Evolutionary conservation across 2,797 vertebrate genomes (phyloP).

Genomic region (Momotus momota): DNA sequence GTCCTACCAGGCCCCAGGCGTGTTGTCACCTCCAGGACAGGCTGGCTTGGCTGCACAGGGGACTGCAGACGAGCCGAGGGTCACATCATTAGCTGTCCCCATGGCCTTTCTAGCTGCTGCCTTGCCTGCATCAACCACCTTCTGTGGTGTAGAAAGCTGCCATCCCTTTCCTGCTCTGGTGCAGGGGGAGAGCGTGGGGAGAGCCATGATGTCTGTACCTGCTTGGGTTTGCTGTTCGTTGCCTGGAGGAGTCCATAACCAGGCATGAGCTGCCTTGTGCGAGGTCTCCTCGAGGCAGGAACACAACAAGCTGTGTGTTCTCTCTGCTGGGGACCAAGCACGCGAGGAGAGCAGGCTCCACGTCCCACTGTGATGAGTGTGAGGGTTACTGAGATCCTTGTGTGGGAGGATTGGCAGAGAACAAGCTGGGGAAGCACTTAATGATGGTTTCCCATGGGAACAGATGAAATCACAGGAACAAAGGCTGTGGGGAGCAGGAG

Average conservation of each 20-base stretch:
- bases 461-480: background rate
- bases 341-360: background rate
- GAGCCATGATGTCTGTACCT: background rate
- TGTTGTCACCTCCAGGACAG: background rate
- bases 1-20: fast-evolving
- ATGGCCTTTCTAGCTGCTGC: background rate
- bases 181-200: fast-evolving
- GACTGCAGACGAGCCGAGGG: fast-evolving
- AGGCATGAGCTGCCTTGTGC: fast-evolving
- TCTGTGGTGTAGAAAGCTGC: fast-evolving
- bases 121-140: fast-evolving
- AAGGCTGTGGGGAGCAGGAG: background rate
- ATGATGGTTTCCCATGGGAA: background rate
- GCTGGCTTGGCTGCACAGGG: background rate
- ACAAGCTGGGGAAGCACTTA: background rate
- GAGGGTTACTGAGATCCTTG: background rate
- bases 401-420: background rate
- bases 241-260: background rate
- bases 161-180: background rate
- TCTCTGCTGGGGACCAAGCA: too few relatives aligned
- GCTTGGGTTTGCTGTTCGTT: background rate
- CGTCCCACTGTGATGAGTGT: fast-evolving
- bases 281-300: background rate
- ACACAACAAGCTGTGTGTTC: too few relatives aligned
- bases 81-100: fast-evolving